A percentile compares a stretch with the other conserved stretches of the same genome.
phyloP scores from a whole-genome alignment of 2,888 invertebrate species.

The Luperina nickerlii region DNA sequence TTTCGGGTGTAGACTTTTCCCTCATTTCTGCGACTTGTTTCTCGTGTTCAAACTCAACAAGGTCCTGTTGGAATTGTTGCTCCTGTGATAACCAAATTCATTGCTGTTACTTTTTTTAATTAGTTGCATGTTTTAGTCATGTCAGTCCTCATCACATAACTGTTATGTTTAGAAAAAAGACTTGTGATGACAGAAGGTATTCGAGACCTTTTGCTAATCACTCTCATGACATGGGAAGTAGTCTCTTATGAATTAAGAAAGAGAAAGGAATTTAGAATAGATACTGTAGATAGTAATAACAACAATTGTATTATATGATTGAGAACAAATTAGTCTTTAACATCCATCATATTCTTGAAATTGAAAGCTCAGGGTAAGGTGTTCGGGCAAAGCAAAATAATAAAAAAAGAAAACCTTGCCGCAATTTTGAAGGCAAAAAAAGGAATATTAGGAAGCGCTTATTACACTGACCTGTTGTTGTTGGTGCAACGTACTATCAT shows the following conservation, averaged over 20 bases:
- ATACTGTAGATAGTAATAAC: neutral
- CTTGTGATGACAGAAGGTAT: neutral
- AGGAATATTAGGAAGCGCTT: slow-evolving; percentile 8
- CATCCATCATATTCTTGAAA: neutral
- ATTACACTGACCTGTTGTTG: slow-evolving; percentile 88
- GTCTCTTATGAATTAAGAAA: neutral
- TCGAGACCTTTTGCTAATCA: neutral
- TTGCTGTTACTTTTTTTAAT: neutral
- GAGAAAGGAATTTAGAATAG: neutral
- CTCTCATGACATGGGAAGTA: neutral
- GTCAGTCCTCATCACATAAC: neutral
- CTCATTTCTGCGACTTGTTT: slow-evolving; percentile 92
- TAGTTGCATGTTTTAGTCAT: neutral
- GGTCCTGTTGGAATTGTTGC: slow-evolving; percentile 93
- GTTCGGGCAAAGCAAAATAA: neutral
- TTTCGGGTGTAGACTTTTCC: slow-evolving; percentile 96
- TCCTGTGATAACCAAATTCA: slow-evolving; percentile 86
- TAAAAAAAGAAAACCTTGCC: slow-evolving; percentile 23
- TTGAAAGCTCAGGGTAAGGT: slow-evolving; percentile 18
- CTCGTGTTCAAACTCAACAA: slow-evolving; percentile 94
- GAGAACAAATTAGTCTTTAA: neutral
- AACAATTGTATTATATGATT: neutral
- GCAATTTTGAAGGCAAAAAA: slow-evolving; percentile 32
- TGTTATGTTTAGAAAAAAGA: neutral
- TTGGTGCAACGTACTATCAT: slow-evolving; percentile 91